Percentiles rank a stretch among this genome's conserved stretches.
Conservation (phyloP, 1,140 invertebrate genomes). For the Drosophila rhopaloa region DNA sequence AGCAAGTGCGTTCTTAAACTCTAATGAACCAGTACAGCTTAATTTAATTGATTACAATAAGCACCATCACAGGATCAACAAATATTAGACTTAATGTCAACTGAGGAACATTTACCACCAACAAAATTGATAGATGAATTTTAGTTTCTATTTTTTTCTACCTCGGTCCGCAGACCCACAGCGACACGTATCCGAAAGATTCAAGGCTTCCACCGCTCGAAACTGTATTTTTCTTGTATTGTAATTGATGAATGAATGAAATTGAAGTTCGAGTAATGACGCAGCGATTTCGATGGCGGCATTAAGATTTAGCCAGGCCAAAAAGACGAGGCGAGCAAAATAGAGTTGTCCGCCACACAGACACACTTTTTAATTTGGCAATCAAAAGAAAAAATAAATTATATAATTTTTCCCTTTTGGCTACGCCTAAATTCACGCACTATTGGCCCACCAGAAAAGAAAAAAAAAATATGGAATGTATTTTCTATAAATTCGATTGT, state of each 20-base stretch:
- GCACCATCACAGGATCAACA: constrained; percentile 64
- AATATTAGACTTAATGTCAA: constrained; percentile 73
- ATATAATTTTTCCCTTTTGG: constrained; percentile 65
- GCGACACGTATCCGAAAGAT: constrained; percentile 57
- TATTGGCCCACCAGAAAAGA: constrained; percentile 40
- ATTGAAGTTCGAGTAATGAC: constrained; percentile 82
- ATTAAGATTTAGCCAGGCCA: constrained; percentile 36
- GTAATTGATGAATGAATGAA: constrained; percentile 83
- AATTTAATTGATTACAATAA: constrained; percentile 60
- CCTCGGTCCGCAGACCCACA: constrained; percentile 4
- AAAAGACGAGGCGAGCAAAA: constrained; percentile 47
- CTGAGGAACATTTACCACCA: constrained; percentile 38
- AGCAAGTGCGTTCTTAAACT: constrained; percentile 35
- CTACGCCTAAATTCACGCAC: constrained; percentile 76
- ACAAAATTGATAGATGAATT: constrained; percentile 37
- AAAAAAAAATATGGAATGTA: constrained; percentile 31
- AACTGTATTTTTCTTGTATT: constrained; percentile 71
- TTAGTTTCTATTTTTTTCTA: constrained; percentile 30
- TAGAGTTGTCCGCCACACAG: constrained; percentile 63
- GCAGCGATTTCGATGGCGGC: constrained; percentile 55
- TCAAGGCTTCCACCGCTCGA: constrained; percentile 71
- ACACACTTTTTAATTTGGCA: constrained; percentile 77
- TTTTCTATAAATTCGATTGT: constrained; percentile 27
- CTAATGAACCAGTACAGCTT: constrained; percentile 26
- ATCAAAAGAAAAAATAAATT: constrained; percentile 80